Conservation (phyloP, 2,888 invertebrate species). For the Diadegma fenestrale region DNA sequence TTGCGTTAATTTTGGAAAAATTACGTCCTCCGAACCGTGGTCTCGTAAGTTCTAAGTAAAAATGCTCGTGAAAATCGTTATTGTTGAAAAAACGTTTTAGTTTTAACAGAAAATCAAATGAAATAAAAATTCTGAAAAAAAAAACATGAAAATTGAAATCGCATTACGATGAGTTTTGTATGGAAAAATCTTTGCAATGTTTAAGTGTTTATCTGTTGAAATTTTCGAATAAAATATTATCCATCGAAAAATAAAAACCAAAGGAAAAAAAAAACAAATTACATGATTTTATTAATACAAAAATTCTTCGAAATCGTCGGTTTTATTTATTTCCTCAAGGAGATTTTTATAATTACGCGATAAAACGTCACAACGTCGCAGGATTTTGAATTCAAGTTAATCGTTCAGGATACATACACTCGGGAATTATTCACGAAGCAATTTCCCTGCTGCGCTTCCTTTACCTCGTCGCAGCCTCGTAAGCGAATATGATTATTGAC, state of each 20-base stretch:
- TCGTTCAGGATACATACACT: background rate
- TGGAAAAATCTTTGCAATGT: background rate
- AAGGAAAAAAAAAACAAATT: background rate
- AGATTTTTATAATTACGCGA: background rate
- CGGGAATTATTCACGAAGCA: constrained; percentile 17
- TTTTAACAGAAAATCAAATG: background rate
- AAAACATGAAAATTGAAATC: background rate
- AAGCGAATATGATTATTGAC: constrained; percentile 16
- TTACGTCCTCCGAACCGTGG: background rate
- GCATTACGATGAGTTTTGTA: background rate
- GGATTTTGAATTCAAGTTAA: constrained; percentile 3
- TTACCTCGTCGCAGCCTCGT: background rate
- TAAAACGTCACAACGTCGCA: background rate
- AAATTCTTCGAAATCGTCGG: background rate
- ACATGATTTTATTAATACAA: background rate
- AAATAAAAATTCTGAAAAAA: background rate
- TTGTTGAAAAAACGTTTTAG: background rate
- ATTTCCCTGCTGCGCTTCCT: background rate
- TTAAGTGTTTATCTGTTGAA: background rate
- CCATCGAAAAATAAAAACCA: background rate
- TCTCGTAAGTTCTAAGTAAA: background rate
- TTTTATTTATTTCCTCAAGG: background rate
- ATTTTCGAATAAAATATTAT: background rate
- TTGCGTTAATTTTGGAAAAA: background rate
- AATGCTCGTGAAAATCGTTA: no score